Evolutionary conservation across 2,888 invertebrate species (phyloP).

Genomic region (Pristionchus mayeri): DNA sequence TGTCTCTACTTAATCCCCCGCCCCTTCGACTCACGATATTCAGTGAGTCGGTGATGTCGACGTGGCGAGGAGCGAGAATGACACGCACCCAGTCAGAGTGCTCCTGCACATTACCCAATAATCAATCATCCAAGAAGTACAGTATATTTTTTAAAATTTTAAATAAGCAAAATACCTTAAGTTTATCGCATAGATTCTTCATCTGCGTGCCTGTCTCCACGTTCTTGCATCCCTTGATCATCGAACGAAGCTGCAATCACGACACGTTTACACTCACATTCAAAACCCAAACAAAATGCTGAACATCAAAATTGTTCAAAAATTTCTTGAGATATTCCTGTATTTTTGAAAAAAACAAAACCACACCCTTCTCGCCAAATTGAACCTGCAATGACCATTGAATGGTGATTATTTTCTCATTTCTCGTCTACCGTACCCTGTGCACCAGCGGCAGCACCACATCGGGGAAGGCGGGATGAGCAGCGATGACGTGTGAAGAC

Average conservation of each 20-base stretch:
- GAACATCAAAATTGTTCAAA: too few species aligned
- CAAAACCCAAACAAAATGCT: too few species aligned
- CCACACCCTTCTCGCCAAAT: too few species aligned
- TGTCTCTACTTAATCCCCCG: too few species aligned
- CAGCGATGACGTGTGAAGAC: constrained; percentile 63
- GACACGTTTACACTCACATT: too few species aligned
- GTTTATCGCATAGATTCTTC: constrained; percentile 45
- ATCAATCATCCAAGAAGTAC: too few species aligned
- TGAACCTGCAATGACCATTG: too few species aligned
- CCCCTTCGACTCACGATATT: constrained; percentile 31
- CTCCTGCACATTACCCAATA: not conserved
- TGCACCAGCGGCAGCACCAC: constrained; percentile 64
- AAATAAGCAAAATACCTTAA: constrained; percentile 25
- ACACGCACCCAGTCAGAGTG: constrained; percentile 47
- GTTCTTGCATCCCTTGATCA: constrained; percentile 40
- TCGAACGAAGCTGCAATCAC: constrained; percentile 40
- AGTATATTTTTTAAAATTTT: not conserved
- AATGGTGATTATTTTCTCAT: too few species aligned
- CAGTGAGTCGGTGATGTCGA: constrained; percentile 45
- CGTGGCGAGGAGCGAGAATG: not conserved
- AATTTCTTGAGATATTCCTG: too few species aligned
- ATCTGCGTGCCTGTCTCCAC: constrained; percentile 37
- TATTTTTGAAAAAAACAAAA: too few species aligned
- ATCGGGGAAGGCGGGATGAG: constrained; percentile 68
- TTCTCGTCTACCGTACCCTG: constrained; percentile 52